Base-by-base conservation (phyloP, 2,888 invertebrate genomes). In the Andrena fulva region DNA sequence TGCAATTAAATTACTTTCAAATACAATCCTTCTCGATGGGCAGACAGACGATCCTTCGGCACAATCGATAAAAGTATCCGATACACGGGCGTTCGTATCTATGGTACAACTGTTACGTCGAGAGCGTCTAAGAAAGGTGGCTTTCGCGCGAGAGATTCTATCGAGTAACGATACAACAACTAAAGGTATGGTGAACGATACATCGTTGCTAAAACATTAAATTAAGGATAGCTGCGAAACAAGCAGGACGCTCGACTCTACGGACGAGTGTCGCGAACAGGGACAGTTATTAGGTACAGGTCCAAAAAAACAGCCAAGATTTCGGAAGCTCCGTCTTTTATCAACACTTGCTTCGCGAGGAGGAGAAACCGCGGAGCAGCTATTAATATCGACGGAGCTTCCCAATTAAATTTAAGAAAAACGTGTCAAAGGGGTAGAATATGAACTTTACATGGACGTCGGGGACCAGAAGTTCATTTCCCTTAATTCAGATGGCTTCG, bases 381-480 rank as follows among this genome's bases (percentile, higher is more conserved):
- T 4, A 35, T 33, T 62, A 56, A 56, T 24, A 56, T 42, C 10
- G 56, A 56, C 20, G 24, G 24, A 24, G 24, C 24, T 56, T 56
- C 24, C 10, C 8, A 27, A 24, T 20, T 56, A 56, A 20, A 56
- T 56, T 54, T 56, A 10, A 10, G 24, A 27, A 8, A 24, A 56
- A 56, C 10, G 24, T 10, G 24, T 56, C 24, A 20, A 24, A 10
- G 12, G 24, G 24, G 10, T 0, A 4, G 35, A 29, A 33, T 42
- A 8, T 4, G 5, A 31, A 24, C 2, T 86, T 94, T 95, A 97
- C 97, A 97, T 97, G 0, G 97, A 97, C 8, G 97, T 97, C 0
- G 97, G 97, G 6, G 97, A 97, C 97, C 97, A 97, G 94, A 97
- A 97, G 93, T 97, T 97, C 96, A 97, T 96, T 94, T 97, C 97